These are phyloP conservation scores for Amphiduros pacificus DNA, from an alignment of 2,888 invertebrate genomes.

Conservation along the genomic window DNA sequence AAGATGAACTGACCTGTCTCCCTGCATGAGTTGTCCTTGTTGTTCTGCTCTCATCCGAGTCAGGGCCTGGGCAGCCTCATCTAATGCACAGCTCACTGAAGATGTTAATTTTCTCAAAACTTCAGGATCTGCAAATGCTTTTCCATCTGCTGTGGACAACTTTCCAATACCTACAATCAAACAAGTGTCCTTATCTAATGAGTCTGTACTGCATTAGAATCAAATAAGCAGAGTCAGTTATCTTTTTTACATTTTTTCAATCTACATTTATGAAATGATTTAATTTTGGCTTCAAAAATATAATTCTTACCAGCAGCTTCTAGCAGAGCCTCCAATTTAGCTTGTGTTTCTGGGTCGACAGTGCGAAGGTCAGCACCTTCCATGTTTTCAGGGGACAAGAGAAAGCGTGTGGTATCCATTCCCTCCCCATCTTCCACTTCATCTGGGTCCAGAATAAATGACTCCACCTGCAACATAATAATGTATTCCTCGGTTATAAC, in stretches of 20 bases:
- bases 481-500: not conserved
- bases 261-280: too few species aligned
- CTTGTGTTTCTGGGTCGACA: constrained; percentile 79
- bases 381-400: constrained; percentile 64
- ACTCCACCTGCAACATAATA: constrained; percentile 69
- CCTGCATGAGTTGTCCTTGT: constrained; percentile 63
- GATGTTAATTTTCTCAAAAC: constrained; percentile 84
- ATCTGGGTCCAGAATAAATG: constrained; percentile 71
- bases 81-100: constrained; percentile 89
- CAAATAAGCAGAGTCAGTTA: too few species aligned
- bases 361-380: constrained; percentile 49
- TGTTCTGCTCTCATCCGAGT: constrained; percentile 83
- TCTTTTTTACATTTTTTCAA: too few species aligned
- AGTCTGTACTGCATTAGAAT: too few species aligned
- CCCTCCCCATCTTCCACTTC: constrained; percentile 69
- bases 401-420: constrained; percentile 69
- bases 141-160: constrained; percentile 68
- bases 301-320: constrained; percentile 78
- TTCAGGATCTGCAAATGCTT: constrained; percentile 81
- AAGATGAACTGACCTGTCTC: constrained; percentile 38
- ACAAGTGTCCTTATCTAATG: not conserved
- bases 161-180: constrained; percentile 73
- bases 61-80: constrained; percentile 94
- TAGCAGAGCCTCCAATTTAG: constrained; percentile 85
- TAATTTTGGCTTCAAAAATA: too few species aligned